These are phyloP conservation scores for Mimas tiliae DNA, from an alignment of 2,888 invertebrate species.

Conservation along the genomic window DNA sequence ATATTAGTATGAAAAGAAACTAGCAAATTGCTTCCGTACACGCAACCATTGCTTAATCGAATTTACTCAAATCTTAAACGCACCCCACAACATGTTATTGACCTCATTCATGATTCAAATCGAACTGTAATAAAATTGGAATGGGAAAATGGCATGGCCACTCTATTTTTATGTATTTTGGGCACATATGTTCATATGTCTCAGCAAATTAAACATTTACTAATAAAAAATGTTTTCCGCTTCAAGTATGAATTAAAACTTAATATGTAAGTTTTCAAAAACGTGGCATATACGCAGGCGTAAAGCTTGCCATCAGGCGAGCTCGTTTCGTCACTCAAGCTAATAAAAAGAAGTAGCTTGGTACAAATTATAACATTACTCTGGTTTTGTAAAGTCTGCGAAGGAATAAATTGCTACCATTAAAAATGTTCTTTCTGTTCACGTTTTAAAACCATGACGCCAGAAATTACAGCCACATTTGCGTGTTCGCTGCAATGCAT, in stretches of 20 bases:
- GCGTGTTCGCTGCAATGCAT: not conserved
- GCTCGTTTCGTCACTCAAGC: too few relatives aligned
- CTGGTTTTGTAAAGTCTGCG: too few relatives aligned
- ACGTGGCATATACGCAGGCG: too few relatives aligned
- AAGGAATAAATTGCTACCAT: not conserved
- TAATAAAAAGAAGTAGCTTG: too few relatives aligned
- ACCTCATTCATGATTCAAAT: slow-evolving; percentile 1
- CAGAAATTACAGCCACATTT: not conserved
- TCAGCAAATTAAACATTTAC: not conserved
- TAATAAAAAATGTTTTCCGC: not conserved
- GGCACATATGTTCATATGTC: not conserved
- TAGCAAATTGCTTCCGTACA: not conserved
- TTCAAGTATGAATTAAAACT: not conserved
- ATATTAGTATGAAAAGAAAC: not conserved
- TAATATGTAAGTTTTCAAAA: too few relatives aligned
- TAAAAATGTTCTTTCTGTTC: not conserved
- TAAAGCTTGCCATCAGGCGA: too few relatives aligned
- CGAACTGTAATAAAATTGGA: not conserved
- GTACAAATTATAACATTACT: too few relatives aligned
- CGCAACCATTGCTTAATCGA: not conserved
- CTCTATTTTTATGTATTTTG: not conserved
- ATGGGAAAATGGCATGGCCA: not conserved
- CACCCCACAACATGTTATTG: not conserved
- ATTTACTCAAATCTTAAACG: not conserved
- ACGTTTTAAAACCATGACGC: not conserved